phyloP scores from a whole-genome alignment of 2,113 vertebrate genomes.

The Sylvicapra grimmia region DNA sequence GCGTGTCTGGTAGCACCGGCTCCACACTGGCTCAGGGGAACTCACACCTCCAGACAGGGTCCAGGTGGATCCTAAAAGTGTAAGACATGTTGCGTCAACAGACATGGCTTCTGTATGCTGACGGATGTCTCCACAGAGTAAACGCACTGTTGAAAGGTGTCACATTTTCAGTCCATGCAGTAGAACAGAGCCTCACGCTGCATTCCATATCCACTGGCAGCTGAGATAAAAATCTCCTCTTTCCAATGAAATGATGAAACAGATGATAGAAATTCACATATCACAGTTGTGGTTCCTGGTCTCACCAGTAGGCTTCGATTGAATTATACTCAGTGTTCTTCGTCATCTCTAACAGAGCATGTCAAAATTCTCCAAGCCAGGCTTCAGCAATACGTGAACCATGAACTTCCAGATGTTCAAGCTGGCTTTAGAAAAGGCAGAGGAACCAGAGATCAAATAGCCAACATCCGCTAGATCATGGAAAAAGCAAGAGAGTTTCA shows the following conservation, averaged over 20 bases:
- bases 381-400: too few relatives aligned
- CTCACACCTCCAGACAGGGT: background rate
- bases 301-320: background rate
- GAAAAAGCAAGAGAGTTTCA: too few relatives aligned
- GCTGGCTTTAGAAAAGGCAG: too few relatives aligned
- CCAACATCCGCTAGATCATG: too few relatives aligned
- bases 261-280: background rate
- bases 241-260: background rate
- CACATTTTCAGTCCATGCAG: background rate
- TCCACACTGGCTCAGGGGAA: background rate
- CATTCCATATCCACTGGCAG: background rate
- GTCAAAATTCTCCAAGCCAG: too few relatives aligned
- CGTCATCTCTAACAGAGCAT: background rate
- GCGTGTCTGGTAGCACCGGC: background rate
- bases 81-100: background rate
- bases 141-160: background rate
- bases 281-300: background rate
- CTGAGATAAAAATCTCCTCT: background rate
- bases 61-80: background rate
- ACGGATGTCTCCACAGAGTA: background rate
- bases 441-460: too few relatives aligned
- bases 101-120: background rate
- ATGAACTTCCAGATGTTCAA: too few relatives aligned
- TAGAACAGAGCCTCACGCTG: background rate
- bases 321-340: background rate